Percentiles rank a stretch among this genome's conserved stretches.
Evolutionary conservation across 2,113 vertebrate species (phyloP).

Genomic region (Echinops telfairi): DNA sequence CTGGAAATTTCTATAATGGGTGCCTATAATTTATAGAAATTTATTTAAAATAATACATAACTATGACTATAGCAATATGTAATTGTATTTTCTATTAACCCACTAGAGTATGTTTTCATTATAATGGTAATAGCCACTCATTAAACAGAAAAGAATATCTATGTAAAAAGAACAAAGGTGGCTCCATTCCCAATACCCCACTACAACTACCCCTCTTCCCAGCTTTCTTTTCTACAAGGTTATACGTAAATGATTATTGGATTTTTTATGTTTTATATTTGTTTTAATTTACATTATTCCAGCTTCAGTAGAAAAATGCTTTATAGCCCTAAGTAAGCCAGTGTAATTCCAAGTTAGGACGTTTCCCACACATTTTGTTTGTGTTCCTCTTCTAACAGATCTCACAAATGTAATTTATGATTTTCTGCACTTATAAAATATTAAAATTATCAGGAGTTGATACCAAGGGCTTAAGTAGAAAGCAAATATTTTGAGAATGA

Average conservation of each 20-base stretch:
- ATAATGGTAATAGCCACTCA: background rate
- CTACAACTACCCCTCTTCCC: background rate
- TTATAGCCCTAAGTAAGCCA: conserved; percentile 24
- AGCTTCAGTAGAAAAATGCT: conserved; percentile 8
- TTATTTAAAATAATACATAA: conserved; percentile 25
- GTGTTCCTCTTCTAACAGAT: background rate
- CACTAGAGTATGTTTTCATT: conserved; percentile 40
- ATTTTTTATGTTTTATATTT: background rate
- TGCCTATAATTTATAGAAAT: conserved; percentile 50
- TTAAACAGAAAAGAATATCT: conserved; percentile 44
- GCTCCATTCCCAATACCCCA: background rate
- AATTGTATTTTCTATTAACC: conserved; percentile 49
- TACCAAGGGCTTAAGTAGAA: no score
- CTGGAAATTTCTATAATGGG: conserved; percentile 39
- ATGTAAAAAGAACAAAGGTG: background rate
- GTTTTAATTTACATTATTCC: conserved; percentile 37
- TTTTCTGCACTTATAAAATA: no score
- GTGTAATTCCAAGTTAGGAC: background rate
- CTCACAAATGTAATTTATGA: background rate
- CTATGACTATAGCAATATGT: conserved; percentile 1
- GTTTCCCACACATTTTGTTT: background rate
- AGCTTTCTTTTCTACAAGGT: conserved; percentile 2
- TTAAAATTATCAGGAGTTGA: no score
- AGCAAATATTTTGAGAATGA: no score
- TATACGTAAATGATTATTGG: conserved; percentile 41